Evolutionary conservation across 2,797 vertebrate genomes (phyloP).

Genomic region (Neosilurus hyrtlii): DNA sequence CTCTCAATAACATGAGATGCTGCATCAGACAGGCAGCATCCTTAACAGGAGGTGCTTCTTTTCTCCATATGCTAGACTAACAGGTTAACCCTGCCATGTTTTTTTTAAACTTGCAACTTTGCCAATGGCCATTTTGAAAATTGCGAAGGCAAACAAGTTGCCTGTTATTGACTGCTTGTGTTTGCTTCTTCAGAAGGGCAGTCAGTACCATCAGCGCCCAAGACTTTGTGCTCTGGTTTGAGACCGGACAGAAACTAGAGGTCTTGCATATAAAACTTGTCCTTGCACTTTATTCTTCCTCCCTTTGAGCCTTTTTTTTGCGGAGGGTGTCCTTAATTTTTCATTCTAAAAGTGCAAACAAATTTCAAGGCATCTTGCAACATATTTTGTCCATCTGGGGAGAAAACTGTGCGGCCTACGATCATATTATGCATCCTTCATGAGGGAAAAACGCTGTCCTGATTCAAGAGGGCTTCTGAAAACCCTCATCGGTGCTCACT

Average conservation of each 20-base stretch:
- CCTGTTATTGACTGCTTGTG: neutral
- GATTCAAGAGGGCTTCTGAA: constrained; percentile 28
- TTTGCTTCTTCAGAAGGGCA: constrained; percentile 35
- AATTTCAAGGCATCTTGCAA: constrained; percentile 24
- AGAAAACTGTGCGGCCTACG: constrained; percentile 15
- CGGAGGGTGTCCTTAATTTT: constrained; percentile 49
- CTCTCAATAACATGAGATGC: constrained; percentile 35
- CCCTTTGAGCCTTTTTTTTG: constrained; percentile 33
- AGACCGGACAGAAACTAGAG: constrained; percentile 44
- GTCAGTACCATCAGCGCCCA: constrained; percentile 7
- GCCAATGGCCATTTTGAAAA: neutral
- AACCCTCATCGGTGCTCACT: constrained; percentile 33
- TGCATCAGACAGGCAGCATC: neutral
- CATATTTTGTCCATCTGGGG: constrained; percentile 29
- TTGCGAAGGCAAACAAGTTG: constrained; percentile 8
- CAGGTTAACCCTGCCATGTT: constrained; percentile 19
- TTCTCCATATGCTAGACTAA: constrained; percentile 33
- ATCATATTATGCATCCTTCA: constrained; percentile 20
- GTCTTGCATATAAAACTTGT: constrained; percentile 59
- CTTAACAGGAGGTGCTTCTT: constrained; percentile 39
- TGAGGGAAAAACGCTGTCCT: constrained; percentile 10
- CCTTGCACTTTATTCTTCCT: constrained; percentile 70
- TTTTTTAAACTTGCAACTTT: constrained; percentile 11
- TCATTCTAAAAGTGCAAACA: constrained; percentile 52
- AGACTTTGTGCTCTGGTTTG: neutral